Conservation (phyloP, 1,140 invertebrate genomes). For the Drosophila watanabei region DNA sequence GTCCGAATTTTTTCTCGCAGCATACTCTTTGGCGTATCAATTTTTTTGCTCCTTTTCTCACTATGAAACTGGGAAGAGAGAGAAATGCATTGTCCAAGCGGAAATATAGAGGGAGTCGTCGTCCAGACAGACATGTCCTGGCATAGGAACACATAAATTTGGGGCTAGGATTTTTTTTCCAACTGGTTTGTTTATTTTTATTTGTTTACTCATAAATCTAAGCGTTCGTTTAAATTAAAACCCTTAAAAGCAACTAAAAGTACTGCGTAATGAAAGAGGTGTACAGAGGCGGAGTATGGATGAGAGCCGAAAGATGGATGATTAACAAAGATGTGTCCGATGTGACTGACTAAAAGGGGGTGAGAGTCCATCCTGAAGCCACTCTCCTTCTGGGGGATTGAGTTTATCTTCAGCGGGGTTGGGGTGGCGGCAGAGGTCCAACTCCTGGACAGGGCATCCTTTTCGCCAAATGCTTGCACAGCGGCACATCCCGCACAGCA, state of each 20-base stretch:
- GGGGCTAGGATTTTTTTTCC: constrained; percentile 39
- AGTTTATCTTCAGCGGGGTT: constrained; percentile 65
- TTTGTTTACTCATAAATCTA: constrained; percentile 77
- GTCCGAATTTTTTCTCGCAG: constrained; percentile 44
- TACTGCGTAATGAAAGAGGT: constrained; percentile 41
- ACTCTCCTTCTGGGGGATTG: background rate
- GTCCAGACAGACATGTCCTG: constrained; percentile 61
- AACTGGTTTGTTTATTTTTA: constrained; percentile 74
- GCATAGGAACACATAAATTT: constrained; percentile 64
- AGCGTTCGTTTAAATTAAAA: constrained; percentile 74
- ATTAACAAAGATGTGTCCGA: constrained; percentile 72
- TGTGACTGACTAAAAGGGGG: constrained; percentile 63
- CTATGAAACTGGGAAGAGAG: constrained; percentile 5
- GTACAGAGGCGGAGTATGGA: constrained; percentile 27
- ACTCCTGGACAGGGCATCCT: constrained; percentile 86
- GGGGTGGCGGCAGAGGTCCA: constrained; percentile 75
- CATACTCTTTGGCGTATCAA: constrained; percentile 73
- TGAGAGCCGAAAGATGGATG: constrained; percentile 33
- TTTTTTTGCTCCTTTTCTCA: constrained; percentile 57
- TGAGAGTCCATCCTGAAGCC: constrained; percentile 17
- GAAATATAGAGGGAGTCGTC: constrained; percentile 50
- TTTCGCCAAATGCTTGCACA: constrained; percentile 92
- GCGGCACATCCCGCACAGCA: constrained; percentile 91
- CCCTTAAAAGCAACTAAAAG: constrained; percentile 73
- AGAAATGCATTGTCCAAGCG: constrained; percentile 72